phyloP scores from a whole-genome alignment of 1,140 invertebrate genomes.

The Drosophila pectinifera region DNA sequence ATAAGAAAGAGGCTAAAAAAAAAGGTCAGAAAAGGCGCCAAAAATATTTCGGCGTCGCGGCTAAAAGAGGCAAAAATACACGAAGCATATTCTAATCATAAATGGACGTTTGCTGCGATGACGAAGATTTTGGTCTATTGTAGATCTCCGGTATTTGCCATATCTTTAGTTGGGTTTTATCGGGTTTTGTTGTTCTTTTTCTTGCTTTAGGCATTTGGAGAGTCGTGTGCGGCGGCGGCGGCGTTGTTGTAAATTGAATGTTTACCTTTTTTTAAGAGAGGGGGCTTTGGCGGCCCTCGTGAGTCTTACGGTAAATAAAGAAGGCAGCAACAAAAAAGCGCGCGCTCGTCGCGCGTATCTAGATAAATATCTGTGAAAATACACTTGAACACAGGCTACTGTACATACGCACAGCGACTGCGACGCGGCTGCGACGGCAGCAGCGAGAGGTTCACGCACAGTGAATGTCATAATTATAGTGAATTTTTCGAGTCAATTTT shows the following conservation, averaged over 20 bases:
- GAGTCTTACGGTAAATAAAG: slow-evolving; percentile 63
- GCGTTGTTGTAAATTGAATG: slow-evolving; percentile 38
- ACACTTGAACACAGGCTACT: slow-evolving; percentile 78
- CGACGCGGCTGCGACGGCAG: slow-evolving; percentile 18
- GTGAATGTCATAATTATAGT: slow-evolving; percentile 3
- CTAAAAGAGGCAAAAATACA: slow-evolving; percentile 41
- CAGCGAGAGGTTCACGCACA: slow-evolving; percentile 13
- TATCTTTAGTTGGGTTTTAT: slow-evolving; percentile 18
- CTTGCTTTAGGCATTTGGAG: slow-evolving; percentile 39
- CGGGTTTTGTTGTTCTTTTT: slow-evolving; percentile 17
- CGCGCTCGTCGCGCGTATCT: slow-evolving; percentile 71
- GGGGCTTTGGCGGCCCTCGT: slow-evolving; percentile 43
- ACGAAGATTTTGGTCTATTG: slow-evolving; percentile 35
- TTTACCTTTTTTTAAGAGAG: slow-evolving; percentile 29
- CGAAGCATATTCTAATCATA: slow-evolving; percentile 60
- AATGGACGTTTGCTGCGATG: slow-evolving; percentile 46
- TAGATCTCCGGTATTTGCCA: slow-evolving; percentile 27
- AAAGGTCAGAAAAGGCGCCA: slow-evolving; percentile 57
- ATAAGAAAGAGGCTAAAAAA: slow-evolving; percentile 5
- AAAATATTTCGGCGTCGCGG: slow-evolving; percentile 49
- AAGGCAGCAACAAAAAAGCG: slow-evolving; percentile 31
- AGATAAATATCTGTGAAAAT: slow-evolving; percentile 78
- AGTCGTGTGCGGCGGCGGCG: slow-evolving; percentile 51
- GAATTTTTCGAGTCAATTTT: background rate
- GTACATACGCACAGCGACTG: slow-evolving; percentile 63